Base-by-base conservation (phyloP, 2,113 vertebrate genomes). In the Grallaria varia region DNA sequence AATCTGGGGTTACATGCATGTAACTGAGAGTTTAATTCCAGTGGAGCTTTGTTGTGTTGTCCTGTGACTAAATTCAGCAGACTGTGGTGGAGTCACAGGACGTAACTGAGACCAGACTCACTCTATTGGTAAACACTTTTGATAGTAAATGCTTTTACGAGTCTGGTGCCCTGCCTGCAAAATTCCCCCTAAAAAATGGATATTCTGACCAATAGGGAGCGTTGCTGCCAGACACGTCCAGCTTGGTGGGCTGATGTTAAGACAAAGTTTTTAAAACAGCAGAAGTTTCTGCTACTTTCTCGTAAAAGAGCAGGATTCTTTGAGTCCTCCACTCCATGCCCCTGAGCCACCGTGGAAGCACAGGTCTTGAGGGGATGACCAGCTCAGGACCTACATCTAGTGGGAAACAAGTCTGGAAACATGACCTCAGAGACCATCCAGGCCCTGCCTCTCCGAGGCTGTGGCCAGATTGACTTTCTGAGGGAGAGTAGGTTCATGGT, bases 1-100 rank as follows among this genome's bases (percentile, higher is more conserved):
- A 59, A 80, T 69, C 59, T 64, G 80, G 35, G 24, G 68, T 24
- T 92, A 76, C 88, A 75, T 18, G 40, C 27, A 18, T 81, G 56
- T 90, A 96, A 95, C 79, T 86, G 88, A 77, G 87, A 93, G 53
- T 82, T 95, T 93, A 77, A 90, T 89, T 73, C 50, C 39, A 11
- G 55, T 9, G 7, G 28, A 71, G 37, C 30, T 83, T 83, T 52
- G 10, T 49, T 92, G 40, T 59, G 10, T 27, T 86, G 35, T 55
- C 22, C 87, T 4, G 12, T 74, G 60, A 90, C 82, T 77, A 71
- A 76, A 0, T 80, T 90, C 42, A 58, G 27, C 42, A 35, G 24
- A 75, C 63, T 90, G 77, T 55, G 71, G 39, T 64, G 37, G 23
- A 79, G 45, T 62, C 33, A 80, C 28, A 77, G 55, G 53, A 28